Base-by-base conservation (phyloP, 2,888 invertebrate genomes). In the Serrognathus titanus region DNA sequence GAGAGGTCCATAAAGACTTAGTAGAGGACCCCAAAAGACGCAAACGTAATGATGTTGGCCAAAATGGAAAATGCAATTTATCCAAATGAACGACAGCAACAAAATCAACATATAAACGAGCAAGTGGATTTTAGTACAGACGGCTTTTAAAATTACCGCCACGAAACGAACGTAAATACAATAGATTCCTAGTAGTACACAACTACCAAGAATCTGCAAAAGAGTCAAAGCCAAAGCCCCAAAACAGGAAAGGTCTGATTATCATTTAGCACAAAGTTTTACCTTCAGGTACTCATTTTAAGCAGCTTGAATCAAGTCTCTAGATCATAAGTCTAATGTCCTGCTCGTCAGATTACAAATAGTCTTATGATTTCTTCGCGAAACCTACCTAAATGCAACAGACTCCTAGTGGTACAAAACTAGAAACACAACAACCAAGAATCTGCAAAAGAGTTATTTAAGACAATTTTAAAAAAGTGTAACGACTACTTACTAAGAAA, bases 161-260 rank as follows among this genome's bases (percentile, higher is more conserved):
- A 77, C 75, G 66, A 73, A 76, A 3, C 76, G 62, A 13, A 94
- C 89, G 78, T 98, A 98, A 1, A 97, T 96, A 76, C 96, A 96
- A 75, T 97, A 97, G 51, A 94, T 93, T 46, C 98, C 98, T 68
- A 97, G 82, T 98, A 97, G 68, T 97, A 92, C 54, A 62, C 53
- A 40, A 63, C 64, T 11, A 66, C 66, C 57, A 64, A 52, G 43
- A 62, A 48, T 46, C 65, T 65, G 49, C 11, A 53, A 58, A n/a
- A n/a, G n/a, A n/a, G n/a, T n/a, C n/a, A n/a, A n/a, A n/a, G n/a
- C n/a, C n/a, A n/a, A n/a, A n/a, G n/a, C n/a, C n/a, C n/a, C n/a
- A n/a, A n/a, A n/a, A n/a, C n/a, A n/a, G n/a, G n/a, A n/a, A n/a
- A n/a, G n/a, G n/a, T n/a, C n/a, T n/a, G n/a, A n/a, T n/a, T n/a